Evolutionary conservation across 2,113 vertebrate genomes (phyloP).

Genomic region (Pionites leucogaster): DNA sequence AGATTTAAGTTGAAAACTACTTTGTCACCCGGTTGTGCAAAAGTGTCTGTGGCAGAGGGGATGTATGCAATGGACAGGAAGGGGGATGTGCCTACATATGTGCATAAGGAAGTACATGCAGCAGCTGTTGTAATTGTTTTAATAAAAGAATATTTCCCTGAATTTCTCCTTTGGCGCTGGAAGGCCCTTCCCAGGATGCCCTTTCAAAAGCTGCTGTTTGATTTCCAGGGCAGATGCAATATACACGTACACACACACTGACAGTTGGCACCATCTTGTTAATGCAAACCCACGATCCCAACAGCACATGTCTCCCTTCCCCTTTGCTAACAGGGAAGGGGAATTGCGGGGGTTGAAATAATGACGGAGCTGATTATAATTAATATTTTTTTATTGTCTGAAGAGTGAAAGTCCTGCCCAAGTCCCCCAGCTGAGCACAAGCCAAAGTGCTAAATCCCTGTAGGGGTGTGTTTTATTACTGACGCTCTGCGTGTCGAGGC

Average conservation of each 20-base stretch:
- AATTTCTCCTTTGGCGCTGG: constrained; percentile 31
- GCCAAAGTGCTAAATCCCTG: constrained; percentile 68
- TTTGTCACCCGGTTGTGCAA: neutral
- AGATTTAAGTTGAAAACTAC: neutral
- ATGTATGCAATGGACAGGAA: neutral
- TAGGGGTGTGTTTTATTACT: constrained; percentile 72
- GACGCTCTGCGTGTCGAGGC: constrained; percentile 81
- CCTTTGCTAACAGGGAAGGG: neutral
- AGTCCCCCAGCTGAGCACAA: constrained; percentile 69
- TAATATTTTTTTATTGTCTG: constrained; percentile 21
- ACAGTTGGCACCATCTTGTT: neutral
- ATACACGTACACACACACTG: neutral
- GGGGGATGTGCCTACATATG: neutral
- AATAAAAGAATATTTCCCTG: neutral
- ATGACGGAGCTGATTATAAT: constrained; percentile 28
- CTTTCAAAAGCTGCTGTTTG: neutral
- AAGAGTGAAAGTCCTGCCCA: constrained; percentile 78
- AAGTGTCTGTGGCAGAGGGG: neutral
- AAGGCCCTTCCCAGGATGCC: constrained; percentile 16
- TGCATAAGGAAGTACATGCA: neutral
- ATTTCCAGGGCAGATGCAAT: neutral
- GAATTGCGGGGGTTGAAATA: neutral
- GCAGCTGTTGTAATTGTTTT: constrained; percentile 16
- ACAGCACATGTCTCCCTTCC: neutral
- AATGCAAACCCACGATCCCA: neutral